Base-by-base conservation (phyloP, 2,888 invertebrate species). In the Diadegma fenestrale region DNA sequence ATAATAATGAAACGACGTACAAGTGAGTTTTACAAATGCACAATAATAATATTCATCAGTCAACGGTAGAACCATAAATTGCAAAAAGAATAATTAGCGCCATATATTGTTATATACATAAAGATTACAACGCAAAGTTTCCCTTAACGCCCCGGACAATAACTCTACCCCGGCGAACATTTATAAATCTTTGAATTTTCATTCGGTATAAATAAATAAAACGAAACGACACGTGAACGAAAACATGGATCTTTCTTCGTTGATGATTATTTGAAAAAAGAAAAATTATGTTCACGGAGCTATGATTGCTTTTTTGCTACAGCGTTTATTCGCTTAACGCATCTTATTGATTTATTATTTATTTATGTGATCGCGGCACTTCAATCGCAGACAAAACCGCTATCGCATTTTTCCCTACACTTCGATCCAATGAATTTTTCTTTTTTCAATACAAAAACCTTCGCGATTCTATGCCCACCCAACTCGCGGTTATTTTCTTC, bases 11-110 rank as follows among this genome's bases (percentile, higher is more conserved):
- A 73, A 68, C 61, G 43, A 17, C 66, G 37, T 63, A 69, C 45
- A 61, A 80, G 41, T 61, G 68, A 69, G n/a, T 80, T 66, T 33
- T 76, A 82, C 45, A 83, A 75, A 78, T 82, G 78, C 54, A 84
- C 68, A 80, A 79, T 54, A 58, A 54, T 54, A 54, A 43, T 73
- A 83, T 77, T 80, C 45, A 83, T 85, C 83, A 80, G 85, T 85
- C 83, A 80, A 85, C 77, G 78, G 78, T 78, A 78, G 78, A 81
- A 85, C 81, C 81, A 75, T 78, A 51, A 81, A 78, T 81, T 85
- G 73, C 72, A 78, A 81, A 75, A 43, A 75, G 12, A 75, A 64
- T 85, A 51, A 43, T 85, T 81, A 85, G 85, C 85, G 85, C 85
- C 85, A 81, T 81, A 64, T 19, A 73, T 79, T 54, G 19, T 80